Conservation (phyloP, 2,888 invertebrate genomes). For the Scelioninae gen. 2 region DNA sequence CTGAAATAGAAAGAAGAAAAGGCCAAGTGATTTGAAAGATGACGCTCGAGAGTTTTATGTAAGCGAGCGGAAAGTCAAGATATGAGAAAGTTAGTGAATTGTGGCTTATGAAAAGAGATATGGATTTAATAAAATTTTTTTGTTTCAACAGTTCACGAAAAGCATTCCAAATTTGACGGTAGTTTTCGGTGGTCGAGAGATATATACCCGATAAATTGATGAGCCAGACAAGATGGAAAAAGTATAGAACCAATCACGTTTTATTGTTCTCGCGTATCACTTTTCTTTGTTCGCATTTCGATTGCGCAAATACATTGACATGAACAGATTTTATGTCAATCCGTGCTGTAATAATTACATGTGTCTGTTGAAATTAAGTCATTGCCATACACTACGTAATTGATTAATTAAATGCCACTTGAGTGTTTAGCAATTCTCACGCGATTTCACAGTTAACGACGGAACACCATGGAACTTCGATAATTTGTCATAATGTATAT, state of each 20-base stretch:
- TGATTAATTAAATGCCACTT: conserved; percentile 46
- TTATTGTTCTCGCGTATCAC: too few species aligned
- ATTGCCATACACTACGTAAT: conserved; percentile 19
- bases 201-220: neutral
- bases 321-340: neutral
- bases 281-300: too few species aligned
- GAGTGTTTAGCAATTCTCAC: conserved; percentile 41
- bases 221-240: neutral
- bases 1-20: conserved; percentile 30
- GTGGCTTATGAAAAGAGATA: conserved; percentile 32
- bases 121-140: conserved; percentile 40
- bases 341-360: conserved; percentile 8
- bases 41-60: conserved; percentile 25
- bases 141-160: conserved; percentile 12
- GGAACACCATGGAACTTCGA: conserved; percentile 60
- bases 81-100: conserved; percentile 38
- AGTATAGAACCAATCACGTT: neutral
- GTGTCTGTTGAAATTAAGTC: conserved; percentile 31
- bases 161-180: neutral
- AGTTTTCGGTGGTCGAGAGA: neutral
- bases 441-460: conserved; percentile 55
- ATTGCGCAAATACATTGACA: too few species aligned
- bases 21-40: conserved; percentile 45
- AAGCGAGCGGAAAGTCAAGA: conserved; percentile 42
- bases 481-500: too few species aligned